Conservation (phyloP, 1,140 invertebrate genomes). For the Dendrolimus punctatus region DNA sequence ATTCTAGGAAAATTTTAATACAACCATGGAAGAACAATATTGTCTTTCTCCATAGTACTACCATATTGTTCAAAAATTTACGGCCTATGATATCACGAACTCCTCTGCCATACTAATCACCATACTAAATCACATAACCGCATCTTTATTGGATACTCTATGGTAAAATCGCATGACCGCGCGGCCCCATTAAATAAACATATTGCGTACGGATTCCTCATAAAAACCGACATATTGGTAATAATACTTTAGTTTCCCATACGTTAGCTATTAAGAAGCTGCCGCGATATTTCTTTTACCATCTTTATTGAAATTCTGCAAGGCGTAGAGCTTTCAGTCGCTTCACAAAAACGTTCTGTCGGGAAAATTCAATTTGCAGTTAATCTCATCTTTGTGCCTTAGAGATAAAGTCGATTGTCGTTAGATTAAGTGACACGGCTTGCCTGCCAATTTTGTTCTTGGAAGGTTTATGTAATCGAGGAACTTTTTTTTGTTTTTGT, state of each 20-base stretch:
- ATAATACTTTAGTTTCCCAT: slow-evolving; percentile 34
- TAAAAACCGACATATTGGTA: slow-evolving; percentile 50
- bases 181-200: slow-evolving; percentile 45
- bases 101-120: neutral
- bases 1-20: too few species aligned
- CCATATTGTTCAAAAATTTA: too few species aligned
- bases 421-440: too few species aligned
- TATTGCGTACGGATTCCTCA: slow-evolving; percentile 48
- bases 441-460: too few species aligned
- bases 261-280: slow-evolving; percentile 18
- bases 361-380: slow-evolving; percentile 3
- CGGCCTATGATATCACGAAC: too few species aligned
- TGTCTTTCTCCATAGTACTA: too few species aligned
- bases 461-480: too few species aligned
- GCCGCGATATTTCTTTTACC: slow-evolving; percentile 45
- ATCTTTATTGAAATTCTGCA: slow-evolving; percentile 62
- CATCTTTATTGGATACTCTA: slow-evolving; percentile 1
- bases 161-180: slow-evolving; percentile 18
- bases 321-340: slow-evolving; percentile 37
- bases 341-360: slow-evolving; percentile 8
- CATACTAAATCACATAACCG: slow-evolving; percentile 3
- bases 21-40: too few species aligned
- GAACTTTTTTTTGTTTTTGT: too few species aligned
- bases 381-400: slow-evolving; percentile 2
- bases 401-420: neutral